Conservation (phyloP, 2,113 vertebrate genomes). For the Gila orcuttii region DNA sequence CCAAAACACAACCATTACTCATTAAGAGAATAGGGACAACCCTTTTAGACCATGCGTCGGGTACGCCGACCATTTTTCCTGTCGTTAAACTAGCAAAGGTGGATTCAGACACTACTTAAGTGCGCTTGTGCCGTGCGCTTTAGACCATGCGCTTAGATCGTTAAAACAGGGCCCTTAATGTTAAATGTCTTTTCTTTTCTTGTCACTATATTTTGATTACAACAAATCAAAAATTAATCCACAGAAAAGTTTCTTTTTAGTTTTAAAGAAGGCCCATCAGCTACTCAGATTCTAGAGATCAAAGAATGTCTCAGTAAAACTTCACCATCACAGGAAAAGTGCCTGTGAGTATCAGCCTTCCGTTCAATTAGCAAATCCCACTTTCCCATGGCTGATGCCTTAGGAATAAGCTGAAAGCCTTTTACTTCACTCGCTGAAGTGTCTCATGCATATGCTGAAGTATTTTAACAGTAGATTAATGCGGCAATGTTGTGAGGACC, state of each 20-base stretch:
- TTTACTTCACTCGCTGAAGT: slow-evolving; percentile 45
- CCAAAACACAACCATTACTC: too few relatives aligned
- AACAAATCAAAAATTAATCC: background rate
- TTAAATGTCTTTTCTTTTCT: background rate
- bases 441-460: slow-evolving; percentile 18
- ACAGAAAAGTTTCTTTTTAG: background rate
- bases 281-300: slow-evolving; percentile 3
- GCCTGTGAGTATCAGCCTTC: slow-evolving; percentile 4
- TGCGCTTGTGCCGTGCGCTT: too few relatives aligned
- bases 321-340: background rate
- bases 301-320: background rate
- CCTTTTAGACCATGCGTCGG: too few relatives aligned
- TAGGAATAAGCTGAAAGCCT: slow-evolving; percentile 34
- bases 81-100: too few relatives aligned
- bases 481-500: background rate
- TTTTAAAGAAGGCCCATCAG: background rate
- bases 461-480: slow-evolving; percentile 45
- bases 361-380: slow-evolving; percentile 31
- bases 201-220: background rate
- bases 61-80: too few relatives aligned
- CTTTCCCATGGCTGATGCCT: slow-evolving; percentile 24
- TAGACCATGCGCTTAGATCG: too few relatives aligned
- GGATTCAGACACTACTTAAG: too few relatives aligned
- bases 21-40: too few relatives aligned
- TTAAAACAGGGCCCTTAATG: too few relatives aligned